Evolutionary conservation across 1,140 invertebrate genomes (phyloP).

Genomic region (Drosophila leontia): DNA sequence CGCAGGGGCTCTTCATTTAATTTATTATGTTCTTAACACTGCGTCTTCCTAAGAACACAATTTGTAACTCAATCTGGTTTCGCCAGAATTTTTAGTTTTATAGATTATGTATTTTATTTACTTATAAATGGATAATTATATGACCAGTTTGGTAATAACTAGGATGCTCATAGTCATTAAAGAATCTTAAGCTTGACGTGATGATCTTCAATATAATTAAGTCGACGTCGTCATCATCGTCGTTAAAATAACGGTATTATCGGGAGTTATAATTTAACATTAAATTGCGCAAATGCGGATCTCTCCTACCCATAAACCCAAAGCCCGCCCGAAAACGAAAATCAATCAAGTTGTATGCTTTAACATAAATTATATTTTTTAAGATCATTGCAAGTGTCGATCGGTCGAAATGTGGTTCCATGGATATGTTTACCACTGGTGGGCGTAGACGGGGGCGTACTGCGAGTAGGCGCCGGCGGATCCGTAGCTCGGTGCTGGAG

Average conservation of each 20-base stretch:
- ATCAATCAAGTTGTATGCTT: constrained; percentile 4
- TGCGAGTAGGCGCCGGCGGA: constrained; percentile 72
- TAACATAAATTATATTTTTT: constrained; percentile 41
- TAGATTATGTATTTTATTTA: no score
- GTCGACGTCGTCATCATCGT: no score
- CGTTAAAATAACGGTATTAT: background rate
- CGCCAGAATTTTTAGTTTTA: no score
- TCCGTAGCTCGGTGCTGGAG: constrained; percentile 68
- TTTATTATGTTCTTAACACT: no score
- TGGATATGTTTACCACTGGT: constrained; percentile 44
- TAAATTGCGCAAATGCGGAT: background rate
- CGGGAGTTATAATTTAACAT: background rate
- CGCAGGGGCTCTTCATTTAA: no score
- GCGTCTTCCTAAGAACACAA: no score
- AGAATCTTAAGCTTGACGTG: no score
- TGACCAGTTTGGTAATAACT: no score
- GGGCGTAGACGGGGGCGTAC: constrained; percentile 70
- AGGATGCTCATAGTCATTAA: no score
- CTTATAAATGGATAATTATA: no score
- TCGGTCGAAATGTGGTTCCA: background rate
- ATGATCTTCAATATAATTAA: no score
- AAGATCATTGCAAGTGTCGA: constrained; percentile 2
- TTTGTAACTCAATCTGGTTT: no score
- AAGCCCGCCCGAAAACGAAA: background rate
- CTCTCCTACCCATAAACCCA: background rate